Percentiles rank a stretch among this genome's conserved stretches.
These are phyloP conservation scores for Rotaria sp. DNA, from an alignment of 2,888 invertebrate species.

Conservation along the genomic window DNA sequence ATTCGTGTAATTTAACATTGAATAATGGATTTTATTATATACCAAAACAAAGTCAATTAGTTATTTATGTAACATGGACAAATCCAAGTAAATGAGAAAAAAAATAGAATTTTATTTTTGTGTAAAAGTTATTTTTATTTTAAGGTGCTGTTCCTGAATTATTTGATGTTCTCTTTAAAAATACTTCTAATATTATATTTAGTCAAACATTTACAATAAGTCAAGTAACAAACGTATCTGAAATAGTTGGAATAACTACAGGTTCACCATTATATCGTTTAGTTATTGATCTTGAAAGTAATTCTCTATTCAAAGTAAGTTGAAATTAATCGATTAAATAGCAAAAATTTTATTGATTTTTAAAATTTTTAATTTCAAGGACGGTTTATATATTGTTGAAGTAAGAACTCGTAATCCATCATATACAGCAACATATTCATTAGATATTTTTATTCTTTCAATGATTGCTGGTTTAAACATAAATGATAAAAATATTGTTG, in stretches of 20 bases:
- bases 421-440: not conserved
- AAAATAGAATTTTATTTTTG: not conserved
- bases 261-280: not conserved
- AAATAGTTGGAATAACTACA: not conserved
- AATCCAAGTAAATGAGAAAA: not conserved
- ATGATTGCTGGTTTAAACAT: not conserved
- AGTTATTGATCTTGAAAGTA: not conserved
- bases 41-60: conserved; percentile 27
- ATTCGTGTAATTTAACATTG: not conserved
- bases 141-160: not conserved
- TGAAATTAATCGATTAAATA: not conserved
- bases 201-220: not conserved
- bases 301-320: not conserved
- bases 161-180: not conserved
- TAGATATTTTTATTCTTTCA: not conserved
- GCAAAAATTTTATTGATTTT: too few relatives aligned
- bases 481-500: not conserved
- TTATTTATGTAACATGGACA: conserved; percentile 1
- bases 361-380: not conserved
- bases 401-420: not conserved
- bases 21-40: not conserved
- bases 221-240: conserved; percentile 2
- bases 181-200: not conserved
- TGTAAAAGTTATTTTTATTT: not conserved
- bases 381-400: not conserved